Conservation (phyloP, 2,797 vertebrate genomes). For the Mus spretus region DNA sequence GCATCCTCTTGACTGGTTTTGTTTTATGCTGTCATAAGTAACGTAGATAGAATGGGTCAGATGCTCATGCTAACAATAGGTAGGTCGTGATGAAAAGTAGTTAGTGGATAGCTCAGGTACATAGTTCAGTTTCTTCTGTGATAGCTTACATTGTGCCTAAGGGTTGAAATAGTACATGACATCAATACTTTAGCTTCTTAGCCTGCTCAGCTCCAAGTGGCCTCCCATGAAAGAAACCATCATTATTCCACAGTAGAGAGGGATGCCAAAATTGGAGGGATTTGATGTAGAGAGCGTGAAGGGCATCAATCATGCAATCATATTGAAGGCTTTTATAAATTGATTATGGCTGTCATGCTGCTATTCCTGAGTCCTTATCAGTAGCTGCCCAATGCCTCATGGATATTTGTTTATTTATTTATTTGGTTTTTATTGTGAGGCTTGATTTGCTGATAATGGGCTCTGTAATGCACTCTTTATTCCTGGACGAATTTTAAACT, state of each 20-base stretch:
- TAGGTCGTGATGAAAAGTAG: background rate
- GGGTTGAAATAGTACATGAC: background rate
- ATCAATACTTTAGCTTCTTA: background rate
- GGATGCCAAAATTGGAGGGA: background rate
- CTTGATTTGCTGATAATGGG: slow-evolving; percentile 1
- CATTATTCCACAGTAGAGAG: background rate
- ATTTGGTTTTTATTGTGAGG: background rate
- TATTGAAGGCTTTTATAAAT: slow-evolving; percentile 25
- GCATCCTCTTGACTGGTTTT: background rate
- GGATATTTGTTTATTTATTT: background rate
- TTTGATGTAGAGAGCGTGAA: background rate
- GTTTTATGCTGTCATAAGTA: background rate
- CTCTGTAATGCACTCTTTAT: background rate
- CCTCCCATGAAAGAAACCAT: background rate
- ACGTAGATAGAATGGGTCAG: background rate
- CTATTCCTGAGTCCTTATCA: background rate
- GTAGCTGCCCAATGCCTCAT: background rate
- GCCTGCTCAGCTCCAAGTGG: background rate
- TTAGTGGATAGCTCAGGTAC: background rate
- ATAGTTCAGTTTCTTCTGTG: background rate
- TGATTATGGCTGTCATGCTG: background rate
- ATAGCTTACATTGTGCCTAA: background rate
- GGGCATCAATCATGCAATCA: background rate
- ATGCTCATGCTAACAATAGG: background rate
- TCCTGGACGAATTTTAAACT: background rate